These are phyloP conservation scores for Aleadryas rufinucha DNA, from an alignment of 2,113 vertebrate species.

Conservation along the genomic window DNA sequence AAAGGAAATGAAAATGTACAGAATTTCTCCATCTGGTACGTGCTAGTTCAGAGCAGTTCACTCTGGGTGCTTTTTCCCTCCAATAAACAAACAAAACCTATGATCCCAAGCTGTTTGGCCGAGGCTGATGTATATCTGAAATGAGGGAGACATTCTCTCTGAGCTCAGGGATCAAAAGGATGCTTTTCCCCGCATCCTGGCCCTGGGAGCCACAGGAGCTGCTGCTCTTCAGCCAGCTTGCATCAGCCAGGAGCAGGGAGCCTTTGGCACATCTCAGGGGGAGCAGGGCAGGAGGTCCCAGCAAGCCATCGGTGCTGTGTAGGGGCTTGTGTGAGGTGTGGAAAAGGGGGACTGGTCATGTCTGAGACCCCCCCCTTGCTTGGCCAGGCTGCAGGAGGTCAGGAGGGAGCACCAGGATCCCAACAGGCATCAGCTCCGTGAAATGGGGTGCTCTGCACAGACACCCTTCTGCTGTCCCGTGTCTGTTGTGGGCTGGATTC, in stretches of 20 bases:
- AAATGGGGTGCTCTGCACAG: not conserved
- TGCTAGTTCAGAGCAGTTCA: not conserved
- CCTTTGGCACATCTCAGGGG: not conserved
- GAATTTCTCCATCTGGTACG: constrained; percentile 30
- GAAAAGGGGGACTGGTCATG: not conserved
- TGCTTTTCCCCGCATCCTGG: not conserved
- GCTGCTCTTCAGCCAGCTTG: not conserved
- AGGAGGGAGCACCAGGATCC: not conserved
- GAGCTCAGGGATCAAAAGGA: not conserved
- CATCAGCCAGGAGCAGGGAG: not conserved
- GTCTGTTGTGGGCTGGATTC: not conserved
- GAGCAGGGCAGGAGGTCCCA: not conserved
- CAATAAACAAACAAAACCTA: constrained; percentile 14
- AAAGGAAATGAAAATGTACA: constrained; percentile 56
- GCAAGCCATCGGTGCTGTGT: not conserved
- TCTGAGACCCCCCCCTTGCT: not conserved
- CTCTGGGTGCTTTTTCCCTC: not conserved
- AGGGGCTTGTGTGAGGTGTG: not conserved
- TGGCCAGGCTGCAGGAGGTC: not conserved
- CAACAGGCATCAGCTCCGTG: accelerated
- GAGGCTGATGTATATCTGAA: not conserved
- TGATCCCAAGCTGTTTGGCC: not conserved
- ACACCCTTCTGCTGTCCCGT: not conserved
- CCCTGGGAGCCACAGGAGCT: not conserved
- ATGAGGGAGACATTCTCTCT: not conserved